These are phyloP conservation scores for Cryptosula pallasiana DNA, from an alignment of 2,888 invertebrate species.

Conservation along the genomic window DNA sequence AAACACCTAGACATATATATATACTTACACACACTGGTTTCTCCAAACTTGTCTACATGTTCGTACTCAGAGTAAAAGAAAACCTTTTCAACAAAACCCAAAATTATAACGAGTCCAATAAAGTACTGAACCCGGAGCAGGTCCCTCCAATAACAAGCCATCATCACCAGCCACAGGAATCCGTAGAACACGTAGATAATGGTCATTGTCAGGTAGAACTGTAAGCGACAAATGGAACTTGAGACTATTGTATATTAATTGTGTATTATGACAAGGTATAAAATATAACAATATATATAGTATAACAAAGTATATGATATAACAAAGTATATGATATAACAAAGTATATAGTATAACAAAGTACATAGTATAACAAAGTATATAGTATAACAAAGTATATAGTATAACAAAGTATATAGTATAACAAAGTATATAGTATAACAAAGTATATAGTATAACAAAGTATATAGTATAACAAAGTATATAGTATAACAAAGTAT, in stretches of 20 bases:
- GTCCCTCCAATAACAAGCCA: conserved; percentile 83
- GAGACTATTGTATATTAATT: background rate
- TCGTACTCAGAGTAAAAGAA: conserved; percentile 86
- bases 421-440: too few species aligned
- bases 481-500: too few species aligned
- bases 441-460: too few species aligned
- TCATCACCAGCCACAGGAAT: conserved; percentile 73
- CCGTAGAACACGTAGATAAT: conserved; percentile 78
- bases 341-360: too few species aligned
- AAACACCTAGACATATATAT: background rate
- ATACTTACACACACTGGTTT: background rate
- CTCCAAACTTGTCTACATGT: conserved; percentile 66
- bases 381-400: too few species aligned
- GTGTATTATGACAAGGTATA: background rate
- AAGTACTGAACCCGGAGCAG: conserved; percentile 87
- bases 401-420: too few species aligned
- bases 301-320: too few species aligned
- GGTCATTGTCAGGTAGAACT: conserved; percentile 89
- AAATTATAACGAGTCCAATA: conserved; percentile 84
- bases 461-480: too few species aligned
- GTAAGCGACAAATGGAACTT: conserved; percentile 33
- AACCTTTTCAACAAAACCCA: conserved; percentile 69
- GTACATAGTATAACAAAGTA: too few species aligned
- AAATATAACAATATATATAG: too few species aligned
- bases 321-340: too few species aligned